Evolutionary conservation across 2,797 vertebrate species (phyloP).

Genomic region (Sebastes dallii): DNA sequence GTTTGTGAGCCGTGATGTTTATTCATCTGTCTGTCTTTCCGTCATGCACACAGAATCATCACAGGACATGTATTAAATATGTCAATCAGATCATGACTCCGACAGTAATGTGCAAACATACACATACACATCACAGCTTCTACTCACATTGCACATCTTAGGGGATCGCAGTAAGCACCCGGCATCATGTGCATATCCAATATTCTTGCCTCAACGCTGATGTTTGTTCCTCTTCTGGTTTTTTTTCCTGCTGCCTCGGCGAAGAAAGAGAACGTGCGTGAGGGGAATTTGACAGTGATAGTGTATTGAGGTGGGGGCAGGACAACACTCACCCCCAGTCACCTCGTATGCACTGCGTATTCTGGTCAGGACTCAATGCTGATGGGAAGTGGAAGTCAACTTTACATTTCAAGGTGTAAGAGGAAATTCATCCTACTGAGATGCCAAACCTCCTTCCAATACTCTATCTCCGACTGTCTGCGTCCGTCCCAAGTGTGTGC

Average conservation of each 20-base stretch:
- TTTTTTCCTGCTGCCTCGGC: conserved; percentile 23
- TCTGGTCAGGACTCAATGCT: conserved; percentile 37
- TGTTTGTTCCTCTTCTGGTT: conserved; percentile 41
- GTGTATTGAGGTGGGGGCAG: conserved; percentile 9
- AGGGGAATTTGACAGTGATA: conserved; percentile 45
- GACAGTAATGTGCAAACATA: background rate
- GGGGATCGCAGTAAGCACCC: conserved; percentile 26
- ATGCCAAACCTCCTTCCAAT: conserved; percentile 16
- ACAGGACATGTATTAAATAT: conserved; percentile 58
- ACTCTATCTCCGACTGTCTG: background rate
- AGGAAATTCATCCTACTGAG: conserved; percentile 9
- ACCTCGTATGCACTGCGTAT: conserved; percentile 28
- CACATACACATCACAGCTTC: background rate
- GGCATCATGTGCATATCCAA: conserved; percentile 45
- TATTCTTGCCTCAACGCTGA: conserved; percentile 37
- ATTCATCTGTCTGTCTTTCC: conserved; percentile 24
- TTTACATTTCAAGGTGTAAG: conserved; percentile 54
- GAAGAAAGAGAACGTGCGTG: conserved; percentile 26
- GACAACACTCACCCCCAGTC: conserved; percentile 32
- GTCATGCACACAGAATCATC: conserved; percentile 38
- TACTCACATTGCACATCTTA: conserved; percentile 2
- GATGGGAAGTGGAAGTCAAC: conserved; percentile 36
- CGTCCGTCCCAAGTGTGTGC: background rate
- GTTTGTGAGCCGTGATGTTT: conserved; percentile 29
- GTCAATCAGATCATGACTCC: conserved; percentile 55